Evolutionary conservation across 2,113 vertebrate species (phyloP), one percentile per base, ranked within the genome.

Genomic region (Alces alces): DNA sequence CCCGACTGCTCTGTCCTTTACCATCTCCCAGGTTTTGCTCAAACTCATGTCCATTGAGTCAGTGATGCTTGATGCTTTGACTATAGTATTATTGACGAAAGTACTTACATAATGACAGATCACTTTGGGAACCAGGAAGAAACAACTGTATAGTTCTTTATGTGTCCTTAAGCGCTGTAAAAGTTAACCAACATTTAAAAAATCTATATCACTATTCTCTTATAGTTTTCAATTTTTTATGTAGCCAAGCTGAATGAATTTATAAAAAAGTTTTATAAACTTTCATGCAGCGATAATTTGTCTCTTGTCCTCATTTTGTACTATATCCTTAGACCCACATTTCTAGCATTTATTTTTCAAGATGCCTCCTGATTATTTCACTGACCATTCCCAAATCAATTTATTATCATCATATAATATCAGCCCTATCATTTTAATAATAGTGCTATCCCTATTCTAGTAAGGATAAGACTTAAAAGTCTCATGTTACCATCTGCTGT

Each of bases 331-430:
- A 78, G 30, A 70, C 14, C 45, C 83, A 92, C 25, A 50, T 43
- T 94, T 86, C 28, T 6, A 66, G 33, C 25, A 52, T 6, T 92
- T 78, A 23, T 70, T 79, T 28, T 79, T 86, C 28, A 23, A 96
- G 43, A 57, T 90, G 21, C 52, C 47, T 90, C n/a, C 39, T 89
- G 85, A 76, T 92, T 55, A 94, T 89, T 91, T 97, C 57, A 82
- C 27, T 89, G n/a, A 70, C 61, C 6, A 3, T 39, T 86, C 13
- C 33, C 54, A 89, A 82, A 66, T 54, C 45, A 96, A 78, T 80
- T 73, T 96, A 66, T 30, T 91, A 11, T 86, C 30, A 70, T 93
- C 11, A 88, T 96, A 87, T 33, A 96, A 87, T 33, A 16, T 79
- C 54, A 76, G 28, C 5, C 19, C 3, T 94, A 14, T 79, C 83